phyloP scores from a whole-genome alignment of 2,888 invertebrate genomes.

The Galerucella pusilla region DNA sequence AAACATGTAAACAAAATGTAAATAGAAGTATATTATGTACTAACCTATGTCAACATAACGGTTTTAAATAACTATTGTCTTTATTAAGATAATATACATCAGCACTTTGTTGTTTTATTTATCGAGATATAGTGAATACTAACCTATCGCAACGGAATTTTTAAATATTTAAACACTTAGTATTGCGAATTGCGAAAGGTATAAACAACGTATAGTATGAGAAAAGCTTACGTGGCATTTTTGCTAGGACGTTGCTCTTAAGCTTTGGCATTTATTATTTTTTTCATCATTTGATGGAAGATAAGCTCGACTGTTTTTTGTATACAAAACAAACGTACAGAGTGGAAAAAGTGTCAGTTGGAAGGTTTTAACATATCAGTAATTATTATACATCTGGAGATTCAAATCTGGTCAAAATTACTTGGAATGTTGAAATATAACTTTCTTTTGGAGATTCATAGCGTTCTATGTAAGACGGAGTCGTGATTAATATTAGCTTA shows the following conservation, averaged over 20 bases:
- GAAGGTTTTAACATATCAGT: no score
- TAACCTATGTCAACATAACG: not conserved
- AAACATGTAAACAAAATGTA: not conserved
- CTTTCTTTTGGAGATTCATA: not conserved
- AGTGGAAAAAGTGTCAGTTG: no score
- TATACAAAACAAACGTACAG: no score
- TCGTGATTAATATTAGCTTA: no score
- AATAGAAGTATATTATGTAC: not conserved
- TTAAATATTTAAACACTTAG: no score
- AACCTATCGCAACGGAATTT: not conserved
- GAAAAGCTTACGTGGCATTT: not conserved
- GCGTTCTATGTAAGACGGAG: no score
- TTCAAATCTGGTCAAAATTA: no score
- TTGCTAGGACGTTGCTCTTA: not conserved
- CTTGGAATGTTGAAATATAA: no score
- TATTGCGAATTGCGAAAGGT: not conserved
- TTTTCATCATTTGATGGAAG: no score
- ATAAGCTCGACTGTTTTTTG: no score
- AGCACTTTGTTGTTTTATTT: not conserved
- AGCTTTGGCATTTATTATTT: no score
- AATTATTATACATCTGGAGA: no score
- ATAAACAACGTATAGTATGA: not conserved
- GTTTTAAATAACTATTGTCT: constrained; percentile 2
- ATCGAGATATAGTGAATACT: constrained; percentile 2
- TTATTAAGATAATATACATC: constrained; percentile 2